Evolutionary conservation across 2,113 vertebrate genomes (phyloP).

Genomic region (Psittacara wagleri): DNA sequence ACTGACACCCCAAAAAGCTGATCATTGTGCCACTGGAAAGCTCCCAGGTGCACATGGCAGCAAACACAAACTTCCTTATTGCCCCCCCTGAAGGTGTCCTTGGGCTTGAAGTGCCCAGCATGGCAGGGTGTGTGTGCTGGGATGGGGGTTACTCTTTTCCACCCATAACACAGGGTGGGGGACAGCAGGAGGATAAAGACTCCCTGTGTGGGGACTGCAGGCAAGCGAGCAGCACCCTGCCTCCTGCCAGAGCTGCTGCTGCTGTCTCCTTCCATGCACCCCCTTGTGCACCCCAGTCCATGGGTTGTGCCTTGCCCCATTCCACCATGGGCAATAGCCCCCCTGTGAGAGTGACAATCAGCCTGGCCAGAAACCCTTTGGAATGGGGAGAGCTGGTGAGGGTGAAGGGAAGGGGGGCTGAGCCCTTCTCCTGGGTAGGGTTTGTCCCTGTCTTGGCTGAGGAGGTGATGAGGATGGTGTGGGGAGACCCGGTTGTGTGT

Average conservation of each 20-base stretch:
- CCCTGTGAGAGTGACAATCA: not conserved
- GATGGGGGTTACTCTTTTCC: not conserved
- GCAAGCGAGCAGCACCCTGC: not conserved
- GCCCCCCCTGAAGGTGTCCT: accelerated
- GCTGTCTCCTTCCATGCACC: accelerated
- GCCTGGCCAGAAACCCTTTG: not conserved
- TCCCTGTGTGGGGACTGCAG: not conserved
- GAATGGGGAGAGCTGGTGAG: not conserved
- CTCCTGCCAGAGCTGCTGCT: not conserved
- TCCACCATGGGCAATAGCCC: accelerated
- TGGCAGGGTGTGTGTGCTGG: not conserved
- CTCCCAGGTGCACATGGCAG: accelerated
- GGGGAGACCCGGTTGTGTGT: accelerated
- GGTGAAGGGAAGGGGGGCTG: not conserved
- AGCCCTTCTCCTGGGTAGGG: not conserved
- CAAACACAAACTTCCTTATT: constrained; percentile 2
- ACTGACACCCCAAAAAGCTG: not conserved
- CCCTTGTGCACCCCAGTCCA: not conserved
- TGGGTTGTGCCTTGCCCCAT: not conserved
- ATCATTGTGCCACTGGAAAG: not conserved
- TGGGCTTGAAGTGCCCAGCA: not conserved
- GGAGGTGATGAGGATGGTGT: not conserved
- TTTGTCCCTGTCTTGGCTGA: not conserved
- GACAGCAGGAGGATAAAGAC: not conserved
- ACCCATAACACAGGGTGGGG: not conserved